Base-by-base conservation (phyloP, 2,113 vertebrate genomes). In the Notiomystis cincta region DNA sequence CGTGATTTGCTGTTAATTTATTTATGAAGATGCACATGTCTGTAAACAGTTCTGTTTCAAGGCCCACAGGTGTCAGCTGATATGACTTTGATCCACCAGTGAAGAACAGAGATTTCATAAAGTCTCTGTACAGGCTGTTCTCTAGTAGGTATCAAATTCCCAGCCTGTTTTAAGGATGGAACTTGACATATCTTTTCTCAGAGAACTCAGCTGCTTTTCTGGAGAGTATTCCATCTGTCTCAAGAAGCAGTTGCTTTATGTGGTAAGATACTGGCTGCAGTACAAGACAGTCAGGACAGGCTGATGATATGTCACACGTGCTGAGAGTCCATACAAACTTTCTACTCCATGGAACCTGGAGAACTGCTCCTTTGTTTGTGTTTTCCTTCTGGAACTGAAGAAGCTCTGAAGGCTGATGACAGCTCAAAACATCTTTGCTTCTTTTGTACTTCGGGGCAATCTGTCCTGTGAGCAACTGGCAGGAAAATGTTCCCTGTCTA, bases 271-370 rank as follows among this genome's bases (percentile, higher is more conserved):
- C 23, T 17, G 51, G 20, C 17, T 80, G 38, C 53, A 35, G 17
- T 18, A 66, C 9, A 20, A 75, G 42, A 60, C 6, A 35, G 11
- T 40, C 53, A 87, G 10, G 30, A 66, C 42, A 75, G 20, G 6
- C 8, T 44, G 54, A 45, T n/a, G 25, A 33, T 51, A 14, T 3
- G 13, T 38, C 13, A 50, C 3, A 14, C 0, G 0, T 22, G 18
- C 24, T 61, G 24, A 61, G 25, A 27, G 18, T 56, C 33, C n/a
- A 18, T 23, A 80, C 21, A 37, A 51, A 57, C 20, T 79, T 95
- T 42, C 35, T 67, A 3, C 23, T 82, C 23, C 10, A 8, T 21
- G 16, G 23, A 38, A 38, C 35, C 16, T 64, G 23, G 4, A 79
- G 5, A 76, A n/a, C 6, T 64, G 24, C 6, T 67, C 15, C 62